Base-by-base conservation (phyloP, 2,888 invertebrate species). In the Pimpla rufipes region DNA sequence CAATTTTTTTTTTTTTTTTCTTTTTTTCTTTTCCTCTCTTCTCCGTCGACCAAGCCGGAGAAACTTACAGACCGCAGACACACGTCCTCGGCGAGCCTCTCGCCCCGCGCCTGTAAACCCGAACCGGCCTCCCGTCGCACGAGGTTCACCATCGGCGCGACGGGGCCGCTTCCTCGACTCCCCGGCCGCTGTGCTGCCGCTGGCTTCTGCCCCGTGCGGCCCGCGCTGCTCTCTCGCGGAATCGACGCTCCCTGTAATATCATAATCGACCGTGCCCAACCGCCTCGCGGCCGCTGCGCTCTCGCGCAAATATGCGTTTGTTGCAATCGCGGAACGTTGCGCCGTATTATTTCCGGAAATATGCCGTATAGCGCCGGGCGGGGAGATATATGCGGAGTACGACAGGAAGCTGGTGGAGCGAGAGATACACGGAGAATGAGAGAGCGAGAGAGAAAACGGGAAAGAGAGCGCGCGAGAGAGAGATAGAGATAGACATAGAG, bases 281-380 rank as follows among this genome's bases (percentile, higher is more conserved):
- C n/a, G n/a, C n/a, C n/a, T 21, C 8, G 29, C 4, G 13, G 13
- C 13, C 21, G 11, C 29, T 4, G 21, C 7, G 8, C 11, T 8
- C 29, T 59, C 37, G 40, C n/a, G 37, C 16, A n/a, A 1, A 37
- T 8, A 16, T 21, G 16, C 40, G 11, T 55, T 73, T 42, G 29
- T 50, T 74, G 50, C 50, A 40, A 74, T 73, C 73, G 57, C 47
- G 55, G 42, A 74, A 59, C 73, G 73, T 79, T 73, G 66, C 66
- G 73, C 66, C 42, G 66, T 70, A 70, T 70, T 73, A 74, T 67
- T 74, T 47, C 66, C 67, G 79, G 59, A 64, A 71, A 71, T 70
- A 37, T 50, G 59, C 23, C 59, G 45, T 68, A 47, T 59, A 45
- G 35, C 50, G 64, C 50, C 50, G n/a, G n/a, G 59, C 47, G 70